phyloP scores from a whole-genome alignment of 2,888 invertebrate species.

The Norana najaformis region DNA sequence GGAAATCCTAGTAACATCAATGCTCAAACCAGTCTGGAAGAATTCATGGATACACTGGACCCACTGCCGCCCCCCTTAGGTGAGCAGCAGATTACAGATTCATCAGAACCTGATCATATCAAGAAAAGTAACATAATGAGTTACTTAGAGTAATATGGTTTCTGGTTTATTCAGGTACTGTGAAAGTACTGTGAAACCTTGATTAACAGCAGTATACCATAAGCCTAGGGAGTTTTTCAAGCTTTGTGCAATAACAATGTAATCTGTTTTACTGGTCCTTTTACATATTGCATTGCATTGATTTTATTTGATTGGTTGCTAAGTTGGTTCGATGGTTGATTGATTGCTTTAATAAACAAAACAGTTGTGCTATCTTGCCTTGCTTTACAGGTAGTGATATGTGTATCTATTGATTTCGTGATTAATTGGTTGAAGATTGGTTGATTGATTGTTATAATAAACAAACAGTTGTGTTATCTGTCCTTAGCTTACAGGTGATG shows the following conservation, averaged over 20 bases:
- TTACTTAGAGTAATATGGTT: too few relatives aligned
- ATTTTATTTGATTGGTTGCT: too few relatives aligned
- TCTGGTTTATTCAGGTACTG: too few relatives aligned
- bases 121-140: neutral
- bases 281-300: too few relatives aligned
- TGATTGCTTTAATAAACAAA: neutral
- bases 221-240: neutral
- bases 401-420: neutral
- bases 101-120: neutral
- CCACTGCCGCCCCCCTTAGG: conserved; percentile 38
- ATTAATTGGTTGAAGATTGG: too few relatives aligned
- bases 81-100: neutral
- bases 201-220: too few relatives aligned
- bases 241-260: too few relatives aligned
- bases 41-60: conserved; percentile 67
- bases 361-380: neutral
- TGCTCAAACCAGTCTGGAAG: conserved; percentile 85
- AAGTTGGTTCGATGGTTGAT: neutral
- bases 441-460: too few relatives aligned
- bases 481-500: too few relatives aligned
- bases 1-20: neutral
- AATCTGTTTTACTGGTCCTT: too few relatives aligned
- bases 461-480: too few relatives aligned
- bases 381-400: neutral
- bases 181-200: too few relatives aligned